phyloP scores from a whole-genome alignment of 2,113 vertebrate species.

The Myotis brandtii region DNA sequence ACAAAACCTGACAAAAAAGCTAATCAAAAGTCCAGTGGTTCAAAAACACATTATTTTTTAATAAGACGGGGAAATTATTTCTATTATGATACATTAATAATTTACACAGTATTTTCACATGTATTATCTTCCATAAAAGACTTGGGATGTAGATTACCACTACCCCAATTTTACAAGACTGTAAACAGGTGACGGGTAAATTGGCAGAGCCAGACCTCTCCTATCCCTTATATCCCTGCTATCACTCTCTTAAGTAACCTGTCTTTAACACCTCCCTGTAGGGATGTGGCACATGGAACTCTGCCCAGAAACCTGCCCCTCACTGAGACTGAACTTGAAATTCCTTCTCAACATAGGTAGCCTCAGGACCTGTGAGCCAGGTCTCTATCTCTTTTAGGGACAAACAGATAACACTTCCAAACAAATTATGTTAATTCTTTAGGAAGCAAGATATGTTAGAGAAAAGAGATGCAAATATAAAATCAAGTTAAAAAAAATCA shows the following conservation, averaged over 20 bases:
- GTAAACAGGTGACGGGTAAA: background rate
- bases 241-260: background rate
- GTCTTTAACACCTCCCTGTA: background rate
- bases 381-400: background rate
- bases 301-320: background rate
- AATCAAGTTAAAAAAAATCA: background rate
- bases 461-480: slow-evolving; percentile 32
- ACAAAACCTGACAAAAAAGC: slow-evolving; percentile 64
- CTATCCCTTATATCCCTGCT: background rate
- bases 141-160: background rate
- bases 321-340: background rate
- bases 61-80: slow-evolving; percentile 67
- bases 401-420: background rate
- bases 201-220: background rate
- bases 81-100: slow-evolving; percentile 73
- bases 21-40: slow-evolving; percentile 69
- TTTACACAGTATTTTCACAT: slow-evolving; percentile 61
- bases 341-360: background rate
- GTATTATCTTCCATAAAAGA: slow-evolving; percentile 58
- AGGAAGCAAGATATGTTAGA: background rate
- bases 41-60: slow-evolving; percentile 71
- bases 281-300: background rate
- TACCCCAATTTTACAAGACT: slow-evolving; percentile 44
- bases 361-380: background rate
- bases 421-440: background rate